phyloP scores from a whole-genome alignment of 1,140 invertebrate species.

The Bradysia coprophila region DNA sequence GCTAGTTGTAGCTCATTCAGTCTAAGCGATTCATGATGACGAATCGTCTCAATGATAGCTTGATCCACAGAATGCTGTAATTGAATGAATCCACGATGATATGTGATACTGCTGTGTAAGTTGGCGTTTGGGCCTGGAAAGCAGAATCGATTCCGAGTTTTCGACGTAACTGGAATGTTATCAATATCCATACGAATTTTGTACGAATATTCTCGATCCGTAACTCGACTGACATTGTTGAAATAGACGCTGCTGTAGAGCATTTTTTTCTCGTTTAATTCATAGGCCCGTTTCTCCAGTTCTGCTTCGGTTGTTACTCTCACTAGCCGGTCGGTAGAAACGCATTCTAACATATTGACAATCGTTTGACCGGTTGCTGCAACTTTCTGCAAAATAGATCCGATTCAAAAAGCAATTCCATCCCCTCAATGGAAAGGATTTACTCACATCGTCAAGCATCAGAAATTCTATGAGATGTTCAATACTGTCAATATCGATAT shows the following conservation, averaged over 20 bases:
- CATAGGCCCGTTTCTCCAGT: conserved; percentile 28
- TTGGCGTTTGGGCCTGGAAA: conserved; percentile 38
- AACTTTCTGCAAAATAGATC: no score
- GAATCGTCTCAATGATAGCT: conserved; percentile 33
- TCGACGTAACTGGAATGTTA: conserved; percentile 37
- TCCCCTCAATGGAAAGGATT: no score
- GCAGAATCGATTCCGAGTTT: conserved; percentile 40
- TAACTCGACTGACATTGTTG: conserved; percentile 15
- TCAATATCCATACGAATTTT: conserved; percentile 49
- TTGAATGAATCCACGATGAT: conserved; percentile 45
- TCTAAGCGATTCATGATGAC: no score
- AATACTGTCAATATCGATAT: no score
- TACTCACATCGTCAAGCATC: neutral
- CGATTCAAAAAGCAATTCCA: no score
- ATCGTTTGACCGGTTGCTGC: conserved; percentile 17
- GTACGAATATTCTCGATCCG: conserved; percentile 23
- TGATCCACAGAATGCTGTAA: conserved; percentile 42
- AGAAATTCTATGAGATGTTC: neutral
- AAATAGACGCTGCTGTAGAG: conserved; percentile 19
- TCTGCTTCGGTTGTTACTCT: conserved; percentile 27
- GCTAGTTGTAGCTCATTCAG: no score
- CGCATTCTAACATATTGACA: conserved; percentile 33
- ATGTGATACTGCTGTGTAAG: conserved; percentile 41
- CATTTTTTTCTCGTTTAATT: conserved; percentile 24
- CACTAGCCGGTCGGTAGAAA: conserved; percentile 35